phyloP scores from a whole-genome alignment of 1,140 invertebrate genomes.

The Papilio xuthus region DNA sequence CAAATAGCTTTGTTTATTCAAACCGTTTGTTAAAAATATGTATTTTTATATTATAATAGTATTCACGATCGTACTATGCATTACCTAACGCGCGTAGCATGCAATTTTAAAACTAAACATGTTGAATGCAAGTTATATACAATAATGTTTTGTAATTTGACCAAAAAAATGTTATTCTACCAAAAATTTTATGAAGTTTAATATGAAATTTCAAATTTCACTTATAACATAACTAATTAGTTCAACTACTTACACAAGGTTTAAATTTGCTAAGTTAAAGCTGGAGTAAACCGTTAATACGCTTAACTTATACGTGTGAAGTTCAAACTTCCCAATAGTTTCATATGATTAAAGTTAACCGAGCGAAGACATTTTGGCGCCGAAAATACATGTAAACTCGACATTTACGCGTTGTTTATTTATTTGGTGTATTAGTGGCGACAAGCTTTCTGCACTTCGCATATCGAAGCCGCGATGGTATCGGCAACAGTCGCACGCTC shows the following conservation, averaged over 20 bases:
- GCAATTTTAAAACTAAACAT: neutral
- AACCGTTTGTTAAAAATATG: neutral
- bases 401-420: conserved; percentile 55
- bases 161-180: no score
- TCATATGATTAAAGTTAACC: conserved; percentile 60
- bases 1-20: conserved; percentile 1
- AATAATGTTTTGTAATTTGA: no score
- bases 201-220: conserved; percentile 1
- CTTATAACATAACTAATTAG: conserved; percentile 9
- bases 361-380: conserved; percentile 48
- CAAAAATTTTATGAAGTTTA: neutral
- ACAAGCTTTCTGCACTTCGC: conserved; percentile 47
- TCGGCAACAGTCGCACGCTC: conserved; percentile 55
- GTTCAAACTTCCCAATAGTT: conserved; percentile 60
- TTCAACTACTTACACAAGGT: conserved; percentile 21
- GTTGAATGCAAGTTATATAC: neutral
- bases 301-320: conserved; percentile 67
- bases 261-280: conserved; percentile 56
- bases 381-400: conserved; percentile 18
- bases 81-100: neutral
- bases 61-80: neutral
- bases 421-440: conserved; percentile 52
- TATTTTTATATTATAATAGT: neutral
- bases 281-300: conserved; percentile 61
- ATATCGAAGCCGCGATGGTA: conserved; percentile 53